These are phyloP conservation scores for Henricia sp. DNA, from an alignment of 53 echinoderm and acorn worm species.

Conservation along the genomic window DNA sequence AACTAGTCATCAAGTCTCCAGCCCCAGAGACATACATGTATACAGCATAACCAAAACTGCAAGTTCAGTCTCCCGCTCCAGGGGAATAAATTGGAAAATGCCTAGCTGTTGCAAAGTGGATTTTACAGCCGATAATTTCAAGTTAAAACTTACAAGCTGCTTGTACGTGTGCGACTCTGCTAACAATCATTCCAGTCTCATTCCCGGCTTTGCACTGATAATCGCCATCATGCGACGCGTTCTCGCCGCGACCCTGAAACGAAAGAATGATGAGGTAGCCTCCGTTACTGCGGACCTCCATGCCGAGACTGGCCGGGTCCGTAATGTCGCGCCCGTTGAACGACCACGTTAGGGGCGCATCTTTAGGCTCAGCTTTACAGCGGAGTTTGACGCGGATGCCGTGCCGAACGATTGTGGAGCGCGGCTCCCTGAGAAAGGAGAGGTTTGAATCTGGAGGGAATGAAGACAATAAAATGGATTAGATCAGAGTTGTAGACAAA, in stretches of 20 bases:
- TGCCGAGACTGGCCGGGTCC: conserved; percentile 65
- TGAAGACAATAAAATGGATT: too few relatives aligned
- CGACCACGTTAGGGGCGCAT: conserved; percentile 84
- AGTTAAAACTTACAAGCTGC: conserved; percentile 93
- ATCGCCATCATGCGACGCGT: conserved; percentile 79
- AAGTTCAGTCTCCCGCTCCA: too few relatives aligned
- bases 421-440: conserved; percentile 81
- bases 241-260: conserved; percentile 70
- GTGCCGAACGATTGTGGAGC: conserved; percentile 71
- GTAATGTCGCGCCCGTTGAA: conserved; percentile 69
- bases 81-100: too few relatives aligned
- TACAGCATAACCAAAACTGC: too few relatives aligned
- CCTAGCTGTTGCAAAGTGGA: too few relatives aligned
- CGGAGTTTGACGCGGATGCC: conserved; percentile 84
- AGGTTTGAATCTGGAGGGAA: conserved; percentile 74
- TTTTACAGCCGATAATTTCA: neutral
- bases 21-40: too few relatives aligned
- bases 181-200: conserved; percentile 76
- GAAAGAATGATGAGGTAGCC: conserved; percentile 75
- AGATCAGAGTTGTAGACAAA: too few relatives aligned
- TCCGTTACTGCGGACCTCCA: conserved; percentile 51
- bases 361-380: conserved; percentile 84
- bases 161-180: conserved; percentile 82
- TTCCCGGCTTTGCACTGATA: conserved; percentile 92
- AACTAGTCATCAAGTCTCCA: too few relatives aligned